phyloP scores from a whole-genome alignment of 2,888 invertebrate species.

The Papilio gigon region DNA sequence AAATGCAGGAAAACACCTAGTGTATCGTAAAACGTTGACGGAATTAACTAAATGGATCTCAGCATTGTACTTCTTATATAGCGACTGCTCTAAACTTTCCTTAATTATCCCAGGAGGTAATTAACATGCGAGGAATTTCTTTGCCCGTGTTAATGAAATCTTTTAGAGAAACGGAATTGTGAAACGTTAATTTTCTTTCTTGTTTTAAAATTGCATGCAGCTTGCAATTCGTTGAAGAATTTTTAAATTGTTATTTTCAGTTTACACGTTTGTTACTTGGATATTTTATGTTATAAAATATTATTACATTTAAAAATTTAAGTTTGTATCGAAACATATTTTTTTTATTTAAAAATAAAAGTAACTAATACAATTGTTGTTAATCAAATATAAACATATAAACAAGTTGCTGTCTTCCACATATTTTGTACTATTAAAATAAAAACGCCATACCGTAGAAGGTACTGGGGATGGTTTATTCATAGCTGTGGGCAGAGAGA shows the following conservation, averaged over 20 bases:
- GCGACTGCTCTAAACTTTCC: slow-evolving; percentile 43
- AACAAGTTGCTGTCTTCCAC: no score
- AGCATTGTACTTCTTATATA: slow-evolving; percentile 49
- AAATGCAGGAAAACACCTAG: slow-evolving; percentile 47
- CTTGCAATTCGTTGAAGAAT: background rate
- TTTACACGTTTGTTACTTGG: no score
- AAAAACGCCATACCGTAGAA: no score
- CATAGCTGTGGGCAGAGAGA: no score
- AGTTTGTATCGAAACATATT: no score
- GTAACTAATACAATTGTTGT: no score
- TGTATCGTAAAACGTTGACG: slow-evolving; percentile 52
- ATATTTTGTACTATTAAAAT: no score
- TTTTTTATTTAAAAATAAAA: no score
- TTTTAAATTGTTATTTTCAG: slow-evolving; percentile 1
- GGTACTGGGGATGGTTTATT: no score
- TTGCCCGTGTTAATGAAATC: slow-evolving; percentile 39
- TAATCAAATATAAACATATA: no score
- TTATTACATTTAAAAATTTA: no score
- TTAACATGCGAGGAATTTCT: slow-evolving; percentile 47
- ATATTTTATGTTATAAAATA: no score
- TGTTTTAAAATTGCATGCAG: background rate
- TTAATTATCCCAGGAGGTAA: slow-evolving; percentile 42
- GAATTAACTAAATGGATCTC: slow-evolving; percentile 55
- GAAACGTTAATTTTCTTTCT: slow-evolving; percentile 15
- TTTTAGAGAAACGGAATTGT: slow-evolving; percentile 36